These are phyloP conservation scores for Puntigrus tetrazona DNA, from an alignment of 2,113 vertebrate genomes.

Conservation along the genomic window DNA sequence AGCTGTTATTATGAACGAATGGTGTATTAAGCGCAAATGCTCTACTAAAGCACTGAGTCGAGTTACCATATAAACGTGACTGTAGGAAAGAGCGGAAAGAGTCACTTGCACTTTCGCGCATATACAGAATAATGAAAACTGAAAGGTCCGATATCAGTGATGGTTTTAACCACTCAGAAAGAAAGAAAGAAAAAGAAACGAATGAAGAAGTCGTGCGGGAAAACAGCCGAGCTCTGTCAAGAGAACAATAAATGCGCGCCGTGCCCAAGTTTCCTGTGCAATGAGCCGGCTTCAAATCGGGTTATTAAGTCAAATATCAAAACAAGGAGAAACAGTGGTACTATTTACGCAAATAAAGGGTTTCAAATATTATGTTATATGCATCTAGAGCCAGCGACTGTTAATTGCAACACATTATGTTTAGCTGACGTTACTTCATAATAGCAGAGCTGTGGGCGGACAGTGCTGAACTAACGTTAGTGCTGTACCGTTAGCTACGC, in stretches of 20 bases:
- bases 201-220: background rate
- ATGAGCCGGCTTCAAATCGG: background rate
- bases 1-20: background rate
- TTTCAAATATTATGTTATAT: background rate
- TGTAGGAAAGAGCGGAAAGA: background rate
- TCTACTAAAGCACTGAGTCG: background rate
- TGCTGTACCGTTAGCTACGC: slow-evolving; percentile 38
- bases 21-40: background rate
- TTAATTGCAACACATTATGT: background rate
- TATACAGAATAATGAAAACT: background rate
- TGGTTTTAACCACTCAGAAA: background rate
- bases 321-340: background rate
- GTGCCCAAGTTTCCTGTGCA: slow-evolving; percentile 14
- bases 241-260: background rate
- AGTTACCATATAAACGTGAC: background rate
- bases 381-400: background rate
- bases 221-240: background rate
- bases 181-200: no score
- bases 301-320: background rate
- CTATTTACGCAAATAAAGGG: background rate
- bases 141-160: background rate
- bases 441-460: background rate
- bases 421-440: background rate
- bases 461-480: background rate
- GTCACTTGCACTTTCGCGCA: background rate